Percentiles rank a stretch among this genome's conserved stretches.
Evolutionary conservation across 2,113 vertebrate species (phyloP).

Genomic region (Zapornia atra): DNA sequence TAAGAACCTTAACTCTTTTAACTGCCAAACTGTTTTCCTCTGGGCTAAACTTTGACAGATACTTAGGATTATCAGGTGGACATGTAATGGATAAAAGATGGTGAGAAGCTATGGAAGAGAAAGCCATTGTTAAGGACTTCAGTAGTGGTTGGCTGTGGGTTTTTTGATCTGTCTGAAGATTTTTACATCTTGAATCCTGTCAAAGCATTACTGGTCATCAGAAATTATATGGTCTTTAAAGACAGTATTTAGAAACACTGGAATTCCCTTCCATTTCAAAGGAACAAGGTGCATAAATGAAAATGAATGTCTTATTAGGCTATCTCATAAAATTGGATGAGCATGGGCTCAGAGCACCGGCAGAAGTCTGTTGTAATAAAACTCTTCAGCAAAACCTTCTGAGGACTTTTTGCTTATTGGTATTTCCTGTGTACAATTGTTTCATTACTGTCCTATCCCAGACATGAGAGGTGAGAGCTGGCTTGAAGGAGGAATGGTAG

Average conservation of each 20-base stretch:
- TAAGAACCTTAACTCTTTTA: conserved; percentile 25
- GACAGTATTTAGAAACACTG: no score
- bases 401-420: not conserved
- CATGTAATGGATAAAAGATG: not conserved
- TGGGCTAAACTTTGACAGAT: conserved; percentile 17
- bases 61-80: conserved; percentile 34
- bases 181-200: not conserved
- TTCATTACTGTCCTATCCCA: not conserved
- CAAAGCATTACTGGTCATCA: not conserved
- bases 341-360: not conserved
- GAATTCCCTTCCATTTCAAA: not conserved
- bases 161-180: not conserved
- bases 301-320: not conserved
- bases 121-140: not conserved
- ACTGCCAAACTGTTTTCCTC: conserved; percentile 39
- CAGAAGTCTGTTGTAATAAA: not conserved
- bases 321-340: not conserved
- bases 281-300: not conserved
- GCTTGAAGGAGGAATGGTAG: not conserved
- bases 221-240: not conserved
- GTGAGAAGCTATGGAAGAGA: not conserved
- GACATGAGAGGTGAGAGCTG: fast-evolving
- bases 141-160: not conserved
- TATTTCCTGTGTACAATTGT: not conserved
- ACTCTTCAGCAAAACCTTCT: not conserved